phyloP scores from a whole-genome alignment of 2,888 invertebrate species.

The Parelbella ahira region DNA sequence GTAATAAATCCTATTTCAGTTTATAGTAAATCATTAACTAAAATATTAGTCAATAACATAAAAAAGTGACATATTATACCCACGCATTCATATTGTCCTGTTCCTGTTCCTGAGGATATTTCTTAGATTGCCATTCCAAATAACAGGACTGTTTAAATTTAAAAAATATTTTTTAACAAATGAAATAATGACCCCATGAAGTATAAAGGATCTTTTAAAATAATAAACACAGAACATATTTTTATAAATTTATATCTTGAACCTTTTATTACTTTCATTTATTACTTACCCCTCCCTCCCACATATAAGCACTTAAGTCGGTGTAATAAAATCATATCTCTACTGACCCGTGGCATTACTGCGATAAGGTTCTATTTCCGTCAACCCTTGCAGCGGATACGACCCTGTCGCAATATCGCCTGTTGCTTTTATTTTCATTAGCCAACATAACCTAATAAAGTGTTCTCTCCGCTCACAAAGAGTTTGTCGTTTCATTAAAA shows the following conservation, averaged over 20 bases:
- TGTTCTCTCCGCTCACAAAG: constrained; percentile 58
- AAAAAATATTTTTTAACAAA: no score
- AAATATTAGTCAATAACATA: no score
- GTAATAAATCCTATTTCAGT: no score
- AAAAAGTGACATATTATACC: no score
- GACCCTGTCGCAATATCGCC: constrained; percentile 37
- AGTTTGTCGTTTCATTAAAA: constrained; percentile 66
- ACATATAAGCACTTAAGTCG: constrained; percentile 20
- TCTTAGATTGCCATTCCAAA: no score
- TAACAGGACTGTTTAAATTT: no score
- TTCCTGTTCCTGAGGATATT: no score
- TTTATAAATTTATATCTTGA: constrained; percentile 6
- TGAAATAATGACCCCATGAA: no score
- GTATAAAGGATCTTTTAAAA: no score
- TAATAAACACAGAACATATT: no score
- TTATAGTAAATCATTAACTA: no score
- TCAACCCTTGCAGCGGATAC: constrained; percentile 27
- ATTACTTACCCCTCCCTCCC: constrained; percentile 5
- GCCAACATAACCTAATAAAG: constrained; percentile 68
- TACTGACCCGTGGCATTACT: constrained; percentile 5
- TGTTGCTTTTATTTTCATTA: constrained; percentile 70
- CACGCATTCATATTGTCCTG: no score
- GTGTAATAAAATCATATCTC: constrained; percentile 19
- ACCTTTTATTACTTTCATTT: constrained; percentile 9
- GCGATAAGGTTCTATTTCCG: constrained; percentile 32